A percentile compares a stretch with the other conserved stretches of the same genome.
Conservation (phyloP, 2,113 vertebrate genomes). For the Guaruba guarouba region DNA sequence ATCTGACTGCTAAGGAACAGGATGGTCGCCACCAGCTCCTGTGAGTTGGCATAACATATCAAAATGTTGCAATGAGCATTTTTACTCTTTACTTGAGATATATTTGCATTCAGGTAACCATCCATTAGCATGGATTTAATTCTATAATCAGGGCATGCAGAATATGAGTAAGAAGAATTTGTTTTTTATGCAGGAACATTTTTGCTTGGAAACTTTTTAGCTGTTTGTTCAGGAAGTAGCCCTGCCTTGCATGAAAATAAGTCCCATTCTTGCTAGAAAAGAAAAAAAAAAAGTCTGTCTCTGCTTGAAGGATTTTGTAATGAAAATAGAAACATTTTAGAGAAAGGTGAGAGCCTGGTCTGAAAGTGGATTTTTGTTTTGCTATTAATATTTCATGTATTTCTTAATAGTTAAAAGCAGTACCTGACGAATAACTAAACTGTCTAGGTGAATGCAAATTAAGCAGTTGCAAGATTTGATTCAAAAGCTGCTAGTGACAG, state of each 20-base stretch:
- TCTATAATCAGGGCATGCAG: neutral
- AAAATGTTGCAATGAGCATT: neutral
- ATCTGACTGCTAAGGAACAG: neutral
- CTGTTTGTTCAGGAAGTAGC: neutral
- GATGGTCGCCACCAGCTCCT: rapidly evolving
- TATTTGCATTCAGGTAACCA: neutral
- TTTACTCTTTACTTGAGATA: neutral
- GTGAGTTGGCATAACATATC: rapidly evolving
- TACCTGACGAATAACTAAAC: neutral
- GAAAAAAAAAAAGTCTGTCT: neutral
- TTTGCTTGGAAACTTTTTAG: neutral
- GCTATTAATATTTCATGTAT: neutral
- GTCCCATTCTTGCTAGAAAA: neutral
- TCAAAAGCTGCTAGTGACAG: neutral
- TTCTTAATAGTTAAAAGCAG: neutral
- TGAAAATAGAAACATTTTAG: neutral
- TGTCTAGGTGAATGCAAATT: neutral
- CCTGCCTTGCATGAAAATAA: neutral
- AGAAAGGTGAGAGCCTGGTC: neutral
- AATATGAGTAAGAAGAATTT: neutral
- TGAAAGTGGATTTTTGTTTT: neutral
- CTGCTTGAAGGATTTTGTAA: neutral
- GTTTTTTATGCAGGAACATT: neutral
- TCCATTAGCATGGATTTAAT: neutral
- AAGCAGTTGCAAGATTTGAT: neutral